Evolutionary conservation across 2,888 invertebrate genomes (phyloP).

Genomic region (Oxystoma pomonae): DNA sequence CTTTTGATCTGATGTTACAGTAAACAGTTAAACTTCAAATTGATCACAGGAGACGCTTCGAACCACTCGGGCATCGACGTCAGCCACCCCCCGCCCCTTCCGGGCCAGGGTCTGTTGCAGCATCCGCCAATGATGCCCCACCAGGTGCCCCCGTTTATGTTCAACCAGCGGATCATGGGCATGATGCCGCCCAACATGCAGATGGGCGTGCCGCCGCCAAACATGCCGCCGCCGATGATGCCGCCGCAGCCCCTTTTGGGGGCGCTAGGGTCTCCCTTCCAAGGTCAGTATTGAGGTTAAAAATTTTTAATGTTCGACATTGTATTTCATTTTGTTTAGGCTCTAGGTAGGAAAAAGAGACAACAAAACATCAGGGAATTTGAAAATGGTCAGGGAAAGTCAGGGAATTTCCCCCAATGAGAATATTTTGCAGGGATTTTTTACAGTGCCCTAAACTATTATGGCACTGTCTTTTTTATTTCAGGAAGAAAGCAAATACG

Average conservation of each 20-base stretch:
- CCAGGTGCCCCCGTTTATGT: constrained; percentile 46
- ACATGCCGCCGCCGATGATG: constrained; percentile 49
- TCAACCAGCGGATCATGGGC: constrained; percentile 43
- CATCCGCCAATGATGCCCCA: constrained; percentile 47
- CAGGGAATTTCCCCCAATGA: no score
- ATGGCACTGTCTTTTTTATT: no score
- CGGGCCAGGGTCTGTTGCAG: constrained; percentile 40
- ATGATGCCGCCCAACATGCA: constrained; percentile 52
- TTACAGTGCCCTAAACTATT: no score
- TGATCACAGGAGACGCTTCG: no score
- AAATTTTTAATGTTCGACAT: not conserved
- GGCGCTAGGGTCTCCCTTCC: constrained; percentile 44
- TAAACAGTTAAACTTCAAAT: no score
- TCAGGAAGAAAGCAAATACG: no score
- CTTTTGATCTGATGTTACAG: no score
- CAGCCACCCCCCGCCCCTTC: constrained; percentile 57
- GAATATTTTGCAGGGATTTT: no score
- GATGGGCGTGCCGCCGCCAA: constrained; percentile 51
- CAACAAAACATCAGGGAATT: no score
- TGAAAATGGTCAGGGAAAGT: no score
- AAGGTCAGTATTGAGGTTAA: constrained; percentile 28
- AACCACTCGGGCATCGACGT: constrained; percentile 50
- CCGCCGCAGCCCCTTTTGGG: constrained; percentile 41
- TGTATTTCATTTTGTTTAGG: constrained; percentile 5
- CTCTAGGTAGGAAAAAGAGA: no score